A percentile compares a stretch with the other conserved stretches of the same genome.
These are phyloP conservation scores for Parnassius orleans DNA, from an alignment of 2,888 invertebrate genomes.

Conservation along the genomic window DNA sequence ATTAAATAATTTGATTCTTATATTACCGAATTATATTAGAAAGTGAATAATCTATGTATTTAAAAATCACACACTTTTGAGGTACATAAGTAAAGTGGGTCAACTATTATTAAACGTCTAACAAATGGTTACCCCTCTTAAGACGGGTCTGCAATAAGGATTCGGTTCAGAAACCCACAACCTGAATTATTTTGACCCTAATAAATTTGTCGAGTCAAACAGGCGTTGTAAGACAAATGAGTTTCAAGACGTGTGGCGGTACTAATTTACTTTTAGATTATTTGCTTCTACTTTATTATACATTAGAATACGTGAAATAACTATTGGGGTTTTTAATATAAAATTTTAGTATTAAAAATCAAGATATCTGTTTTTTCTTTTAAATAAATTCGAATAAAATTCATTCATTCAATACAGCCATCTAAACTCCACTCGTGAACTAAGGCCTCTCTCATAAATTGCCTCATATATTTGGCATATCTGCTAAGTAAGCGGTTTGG, in stretches of 20 bases:
- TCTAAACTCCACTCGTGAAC: no score
- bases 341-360: no score
- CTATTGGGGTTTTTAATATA: no score
- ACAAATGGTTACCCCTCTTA: slow-evolving; percentile 70
- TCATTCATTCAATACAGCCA: no score
- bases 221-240: slow-evolving; percentile 74
- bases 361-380: no score
- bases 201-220: slow-evolving; percentile 77
- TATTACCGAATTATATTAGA: slow-evolving; percentile 33
- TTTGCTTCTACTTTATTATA: slow-evolving; percentile 22
- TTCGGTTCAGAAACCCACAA: slow-evolving; percentile 70
- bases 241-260: slow-evolving; percentile 45
- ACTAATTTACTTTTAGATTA: slow-evolving; percentile 37
- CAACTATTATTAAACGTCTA: slow-evolving; percentile 70
- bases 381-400: no score
- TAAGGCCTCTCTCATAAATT: no score
- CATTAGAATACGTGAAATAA: slow-evolving; percentile 4
- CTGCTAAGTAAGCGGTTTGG: no score
- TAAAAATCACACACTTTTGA: slow-evolving; percentile 64
- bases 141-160: slow-evolving; percentile 74
- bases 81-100: slow-evolving; percentile 72
- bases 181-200: slow-evolving; percentile 79
- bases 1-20: neutral
- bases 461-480: no score
- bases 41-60: slow-evolving; percentile 50